These are phyloP conservation scores for Sibirionetta formosa DNA, from an alignment of 2,797 vertebrate species.

Conservation along the genomic window DNA sequence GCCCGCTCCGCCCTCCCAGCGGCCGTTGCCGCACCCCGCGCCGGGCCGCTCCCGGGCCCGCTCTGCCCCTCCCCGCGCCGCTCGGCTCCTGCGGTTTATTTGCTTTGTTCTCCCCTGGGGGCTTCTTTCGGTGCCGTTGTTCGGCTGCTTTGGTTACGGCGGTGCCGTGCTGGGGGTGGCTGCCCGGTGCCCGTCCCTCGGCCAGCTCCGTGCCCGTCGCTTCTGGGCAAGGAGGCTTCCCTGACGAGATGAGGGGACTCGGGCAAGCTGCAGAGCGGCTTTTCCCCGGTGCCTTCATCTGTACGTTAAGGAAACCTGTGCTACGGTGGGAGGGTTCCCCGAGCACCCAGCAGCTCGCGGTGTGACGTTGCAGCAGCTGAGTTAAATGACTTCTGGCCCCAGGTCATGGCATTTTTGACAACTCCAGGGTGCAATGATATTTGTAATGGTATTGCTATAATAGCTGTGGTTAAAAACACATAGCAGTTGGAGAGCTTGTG, in stretches of 20 bases:
- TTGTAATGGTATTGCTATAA: neutral
- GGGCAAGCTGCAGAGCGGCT: accelerated
- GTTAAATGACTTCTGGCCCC: neutral
- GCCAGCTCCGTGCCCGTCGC: too few species aligned
- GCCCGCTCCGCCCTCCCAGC: neutral
- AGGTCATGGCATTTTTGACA: neutral
- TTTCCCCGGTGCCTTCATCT: accelerated
- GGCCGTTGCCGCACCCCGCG: neutral
- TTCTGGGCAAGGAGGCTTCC: neutral
- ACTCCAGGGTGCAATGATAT: accelerated
- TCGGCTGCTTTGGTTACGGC: too few species aligned
- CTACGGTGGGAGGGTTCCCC: accelerated
- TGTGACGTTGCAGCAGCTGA: neutral
- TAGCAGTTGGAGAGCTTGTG: neutral
- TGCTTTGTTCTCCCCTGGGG: too few species aligned
- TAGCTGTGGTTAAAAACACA: neutral
- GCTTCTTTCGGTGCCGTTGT: too few species aligned
- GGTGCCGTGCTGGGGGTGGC: too few species aligned
- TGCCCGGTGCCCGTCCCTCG: too few species aligned
- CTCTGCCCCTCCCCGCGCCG: neutral
- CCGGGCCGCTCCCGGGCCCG: too few species aligned
- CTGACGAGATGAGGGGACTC: too few species aligned
- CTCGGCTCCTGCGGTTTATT: too few species aligned
- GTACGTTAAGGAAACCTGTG: accelerated
- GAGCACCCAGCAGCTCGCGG: neutral